phyloP scores from a whole-genome alignment of 1,140 invertebrate species.

The Drosophila navojoa region DNA sequence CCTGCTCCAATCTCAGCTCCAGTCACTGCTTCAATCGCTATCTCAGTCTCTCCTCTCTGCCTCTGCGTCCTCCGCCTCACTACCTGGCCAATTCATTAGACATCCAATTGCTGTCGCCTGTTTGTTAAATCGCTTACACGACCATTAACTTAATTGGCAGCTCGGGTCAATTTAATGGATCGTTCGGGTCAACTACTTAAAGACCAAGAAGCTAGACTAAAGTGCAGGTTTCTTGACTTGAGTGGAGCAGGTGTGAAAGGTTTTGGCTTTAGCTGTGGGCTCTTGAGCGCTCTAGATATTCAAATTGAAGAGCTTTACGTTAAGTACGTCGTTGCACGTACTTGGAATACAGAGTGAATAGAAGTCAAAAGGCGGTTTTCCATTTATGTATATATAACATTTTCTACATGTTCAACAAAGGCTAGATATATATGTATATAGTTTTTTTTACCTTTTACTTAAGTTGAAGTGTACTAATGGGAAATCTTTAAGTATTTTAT shows the following conservation, averaged over 20 bases:
- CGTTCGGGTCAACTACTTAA: conserved; percentile 22
- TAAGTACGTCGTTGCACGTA: too few species aligned
- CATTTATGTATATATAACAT: too few species aligned
- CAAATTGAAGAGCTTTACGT: not conserved
- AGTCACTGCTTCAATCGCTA: not conserved
- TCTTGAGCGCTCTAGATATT: too few species aligned
- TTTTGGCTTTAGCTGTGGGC: not conserved
- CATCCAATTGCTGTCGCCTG: conserved; percentile 77
- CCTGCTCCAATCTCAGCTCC: not conserved
- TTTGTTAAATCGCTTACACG: conserved; percentile 64
- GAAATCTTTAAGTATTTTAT: too few species aligned
- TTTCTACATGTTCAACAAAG: too few species aligned
- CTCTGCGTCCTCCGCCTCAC: not conserved
- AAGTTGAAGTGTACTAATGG: too few species aligned
- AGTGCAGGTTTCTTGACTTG: not conserved
- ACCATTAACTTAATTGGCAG: conserved; percentile 68
- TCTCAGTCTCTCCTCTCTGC: conserved; percentile 6
- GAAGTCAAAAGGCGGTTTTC: too few species aligned
- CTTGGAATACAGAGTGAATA: not conserved
- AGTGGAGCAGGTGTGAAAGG: not conserved
- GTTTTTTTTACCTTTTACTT: too few species aligned
- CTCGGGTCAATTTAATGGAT: conserved; percentile 52
- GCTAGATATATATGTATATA: too few species aligned
- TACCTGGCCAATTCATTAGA: conserved; percentile 65
- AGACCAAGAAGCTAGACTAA: not conserved